A percentile compares a stretch with the other conserved stretches of the same genome.
These are phyloP conservation scores for Borostomias antarcticus DNA, from an alignment of 2,797 vertebrate genomes.

Conservation along the genomic window DNA sequence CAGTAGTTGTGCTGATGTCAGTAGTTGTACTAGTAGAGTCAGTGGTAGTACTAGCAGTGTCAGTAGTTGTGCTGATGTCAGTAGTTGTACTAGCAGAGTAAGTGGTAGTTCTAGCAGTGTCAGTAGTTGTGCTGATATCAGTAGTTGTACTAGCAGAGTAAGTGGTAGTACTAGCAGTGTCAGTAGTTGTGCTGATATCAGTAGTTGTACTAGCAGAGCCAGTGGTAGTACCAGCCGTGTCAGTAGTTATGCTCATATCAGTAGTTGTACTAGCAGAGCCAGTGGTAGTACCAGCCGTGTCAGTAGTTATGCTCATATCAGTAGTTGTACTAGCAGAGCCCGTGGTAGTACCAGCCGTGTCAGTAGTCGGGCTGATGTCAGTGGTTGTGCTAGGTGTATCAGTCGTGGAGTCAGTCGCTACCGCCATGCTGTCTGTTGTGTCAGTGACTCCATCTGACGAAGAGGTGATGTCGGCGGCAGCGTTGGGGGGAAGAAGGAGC, in stretches of 20 bases:
- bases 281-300: too few species aligned
- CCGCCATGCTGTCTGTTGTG: constrained; percentile 48
- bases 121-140: background rate
- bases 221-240: too few species aligned
- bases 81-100: background rate
- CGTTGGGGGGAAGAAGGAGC: background rate
- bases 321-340: too few species aligned
- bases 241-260: too few species aligned
- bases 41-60: background rate
- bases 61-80: background rate
- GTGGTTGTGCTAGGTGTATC: constrained; percentile 16
- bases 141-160: background rate
- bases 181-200: too few species aligned
- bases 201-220: too few species aligned
- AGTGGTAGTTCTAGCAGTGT: background rate
- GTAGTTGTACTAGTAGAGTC: background rate
- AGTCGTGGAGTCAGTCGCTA: constrained; percentile 23
- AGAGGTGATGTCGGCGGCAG: constrained; percentile 23
- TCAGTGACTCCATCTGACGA: constrained; percentile 62
- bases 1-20: background rate
- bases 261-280: too few species aligned
- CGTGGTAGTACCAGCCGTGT: too few species aligned
- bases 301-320: too few species aligned
- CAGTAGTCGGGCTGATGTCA: too few species aligned
- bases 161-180: background rate